Evolutionary conservation across 2,797 vertebrate genomes (phyloP), one percentile per base, ranked within the genome.

Genomic region (Xiphorhynchus erythropygius): DNA sequence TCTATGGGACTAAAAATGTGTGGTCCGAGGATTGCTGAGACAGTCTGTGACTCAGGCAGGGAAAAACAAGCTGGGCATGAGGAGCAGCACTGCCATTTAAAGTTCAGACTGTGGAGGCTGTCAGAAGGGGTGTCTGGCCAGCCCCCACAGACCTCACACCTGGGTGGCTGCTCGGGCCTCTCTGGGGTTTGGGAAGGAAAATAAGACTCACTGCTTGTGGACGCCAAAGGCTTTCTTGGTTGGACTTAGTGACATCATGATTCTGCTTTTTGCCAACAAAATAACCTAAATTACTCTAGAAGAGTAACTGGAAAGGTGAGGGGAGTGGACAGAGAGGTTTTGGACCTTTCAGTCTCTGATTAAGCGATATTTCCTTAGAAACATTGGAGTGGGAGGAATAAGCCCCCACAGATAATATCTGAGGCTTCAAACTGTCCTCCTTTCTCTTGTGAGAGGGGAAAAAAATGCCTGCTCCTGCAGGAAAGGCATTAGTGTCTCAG

Each of bases 401-500:
- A 83, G 15, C 10, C 42, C 19, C 5, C 49, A 70, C 28, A 47
- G 60, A 46, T 87, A 71, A 47, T 35, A 69, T 39, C 37, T 79
- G 53, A 87, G 62, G 17, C 46, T 75, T 90, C 62, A 77, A 49
- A 79, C 47, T 77, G 33, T 76, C 65, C 63, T 70, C 17, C 6
- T 84, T 81, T 90, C 42, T 60, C 39, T 57, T 56, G 27, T 85
- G 69, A 89, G 39, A 82, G 18, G 18, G 9, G 39, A 65, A 76
- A 64, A 52, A 35, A 44, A 27, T 19, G 16, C 27, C 35, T 78
- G 55, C 39, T 84, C 18, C 46, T 92, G 39, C 27, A 89, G 68
- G 77, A 93, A 83, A 56, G 52, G 47, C 90, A 60, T 93, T 87
- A 86, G 68, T 80, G 80, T 94, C 59, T 84, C 92, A 82, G 84